Evolutionary conservation across 2,113 vertebrate species (phyloP).

Genomic region (Paratilapia polleni): DNA sequence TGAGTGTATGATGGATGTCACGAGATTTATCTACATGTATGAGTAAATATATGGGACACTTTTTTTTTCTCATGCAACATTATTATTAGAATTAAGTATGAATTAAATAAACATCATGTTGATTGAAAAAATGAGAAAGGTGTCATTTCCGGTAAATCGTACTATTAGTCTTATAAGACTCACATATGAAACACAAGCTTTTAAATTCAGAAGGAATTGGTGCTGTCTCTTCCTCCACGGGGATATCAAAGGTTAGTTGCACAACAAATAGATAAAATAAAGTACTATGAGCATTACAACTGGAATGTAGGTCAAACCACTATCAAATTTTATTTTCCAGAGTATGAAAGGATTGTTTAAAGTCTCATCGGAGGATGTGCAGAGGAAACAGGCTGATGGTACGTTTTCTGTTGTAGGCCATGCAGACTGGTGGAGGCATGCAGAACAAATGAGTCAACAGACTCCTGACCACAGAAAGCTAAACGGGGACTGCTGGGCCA

Average conservation of each 20-base stretch:
- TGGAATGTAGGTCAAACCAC: background rate
- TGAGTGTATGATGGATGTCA: too few relatives aligned
- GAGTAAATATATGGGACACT: too few relatives aligned
- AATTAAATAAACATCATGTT: background rate
- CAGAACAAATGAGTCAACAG: constrained; percentile 47
- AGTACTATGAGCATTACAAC: background rate
- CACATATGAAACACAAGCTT: background rate
- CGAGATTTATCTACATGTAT: too few relatives aligned
- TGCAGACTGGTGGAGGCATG: constrained; percentile 2
- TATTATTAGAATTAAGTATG: background rate
- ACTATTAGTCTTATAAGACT: background rate
- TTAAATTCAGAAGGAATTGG: background rate
- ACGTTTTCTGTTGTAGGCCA: background rate
- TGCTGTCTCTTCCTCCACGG: background rate
- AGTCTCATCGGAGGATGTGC: background rate
- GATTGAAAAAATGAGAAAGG: too few relatives aligned
- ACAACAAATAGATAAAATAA: background rate
- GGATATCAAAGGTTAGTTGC: background rate
- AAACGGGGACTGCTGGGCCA: constrained; percentile 4
- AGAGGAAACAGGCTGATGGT: background rate
- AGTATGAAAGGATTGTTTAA: background rate
- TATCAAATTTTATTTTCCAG: background rate
- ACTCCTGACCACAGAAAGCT: constrained; percentile 13
- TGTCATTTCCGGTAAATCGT: background rate
- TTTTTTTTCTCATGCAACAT: background rate